Evolutionary conservation across 1,140 invertebrate genomes (phyloP).

Genomic region (Drosophila arizonae): DNA sequence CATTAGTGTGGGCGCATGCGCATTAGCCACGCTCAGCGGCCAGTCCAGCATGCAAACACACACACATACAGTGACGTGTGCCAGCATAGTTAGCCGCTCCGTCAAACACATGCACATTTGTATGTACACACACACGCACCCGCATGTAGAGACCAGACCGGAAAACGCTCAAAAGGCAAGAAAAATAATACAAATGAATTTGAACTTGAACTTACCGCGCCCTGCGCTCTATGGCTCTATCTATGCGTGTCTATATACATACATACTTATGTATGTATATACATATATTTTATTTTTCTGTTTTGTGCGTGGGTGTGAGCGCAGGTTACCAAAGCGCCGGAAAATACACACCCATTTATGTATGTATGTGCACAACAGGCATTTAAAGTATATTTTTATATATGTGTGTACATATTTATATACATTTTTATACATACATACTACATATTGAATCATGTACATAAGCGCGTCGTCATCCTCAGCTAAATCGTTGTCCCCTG

Average conservation of each 20-base stretch:
- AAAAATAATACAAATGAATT: conserved; percentile 73
- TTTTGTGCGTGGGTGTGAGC: conserved; percentile 27
- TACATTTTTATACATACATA: not conserved
- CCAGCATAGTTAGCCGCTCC: conserved; percentile 7
- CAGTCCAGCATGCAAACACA: conserved; percentile 1
- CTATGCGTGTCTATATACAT: not conserved
- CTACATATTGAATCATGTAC: conserved; percentile 24
- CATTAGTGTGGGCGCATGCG: conserved; percentile 52
- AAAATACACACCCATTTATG: conserved; percentile 46
- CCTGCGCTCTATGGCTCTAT: conserved; percentile 22
- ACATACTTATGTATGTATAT: no score
- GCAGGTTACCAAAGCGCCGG: conserved; percentile 34
- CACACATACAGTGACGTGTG: not conserved
- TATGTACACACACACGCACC: not conserved
- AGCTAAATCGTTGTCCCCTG: conserved; percentile 37
- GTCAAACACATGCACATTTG: not conserved
- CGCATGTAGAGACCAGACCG: conserved; percentile 43
- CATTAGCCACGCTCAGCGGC: conserved; percentile 26
- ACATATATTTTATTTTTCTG: not conserved
- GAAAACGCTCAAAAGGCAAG: conserved; percentile 42
- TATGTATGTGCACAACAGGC: not conserved
- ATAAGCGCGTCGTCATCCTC: conserved; percentile 24
- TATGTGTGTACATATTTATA: not conserved
- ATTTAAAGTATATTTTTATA: not conserved
- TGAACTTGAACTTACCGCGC: conserved; percentile 76